phyloP scores from a whole-genome alignment of 1,140 invertebrate genomes.

The Pseudoatta argentina region DNA sequence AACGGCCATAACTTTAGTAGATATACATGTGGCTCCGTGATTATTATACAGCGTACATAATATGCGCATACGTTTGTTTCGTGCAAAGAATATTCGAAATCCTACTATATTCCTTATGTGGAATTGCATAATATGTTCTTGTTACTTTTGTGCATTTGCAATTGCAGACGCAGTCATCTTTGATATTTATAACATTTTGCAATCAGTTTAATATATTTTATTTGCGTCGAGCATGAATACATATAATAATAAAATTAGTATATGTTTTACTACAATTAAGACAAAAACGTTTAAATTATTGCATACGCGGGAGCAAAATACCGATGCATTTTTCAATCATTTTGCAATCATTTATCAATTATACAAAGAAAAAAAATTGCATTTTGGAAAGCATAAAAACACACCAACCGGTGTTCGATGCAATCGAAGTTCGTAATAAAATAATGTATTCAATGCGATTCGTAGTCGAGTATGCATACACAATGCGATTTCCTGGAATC shows the following conservation, averaged over 20 bases:
- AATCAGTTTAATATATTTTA: constrained; percentile 1
- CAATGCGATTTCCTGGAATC: constrained; percentile 1
- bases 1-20: neutral
- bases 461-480: neutral
- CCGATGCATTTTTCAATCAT: neutral
- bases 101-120: neutral
- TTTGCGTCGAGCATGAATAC: neutral
- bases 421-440: constrained; percentile 35
- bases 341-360: constrained; percentile 6
- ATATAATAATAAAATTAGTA: neutral
- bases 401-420: constrained; percentile 4
- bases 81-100: constrained; percentile 6
- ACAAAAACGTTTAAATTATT: neutral
- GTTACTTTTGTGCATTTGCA: neutral
- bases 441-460: constrained; percentile 26
- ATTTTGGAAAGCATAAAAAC: constrained; percentile 2
- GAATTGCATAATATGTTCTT: neutral
- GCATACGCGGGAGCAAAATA: neutral
- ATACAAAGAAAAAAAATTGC: constrained; percentile 11
- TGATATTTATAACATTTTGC: neutral
- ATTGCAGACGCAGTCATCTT: neutral
- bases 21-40: neutral
- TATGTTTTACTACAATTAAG: neutral
- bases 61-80: constrained; percentile 24
- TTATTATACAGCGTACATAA: constrained; percentile 30